Evolutionary conservation across 2,113 vertebrate species (phyloP).

Genomic region (Lamprotornis superbus): DNA sequence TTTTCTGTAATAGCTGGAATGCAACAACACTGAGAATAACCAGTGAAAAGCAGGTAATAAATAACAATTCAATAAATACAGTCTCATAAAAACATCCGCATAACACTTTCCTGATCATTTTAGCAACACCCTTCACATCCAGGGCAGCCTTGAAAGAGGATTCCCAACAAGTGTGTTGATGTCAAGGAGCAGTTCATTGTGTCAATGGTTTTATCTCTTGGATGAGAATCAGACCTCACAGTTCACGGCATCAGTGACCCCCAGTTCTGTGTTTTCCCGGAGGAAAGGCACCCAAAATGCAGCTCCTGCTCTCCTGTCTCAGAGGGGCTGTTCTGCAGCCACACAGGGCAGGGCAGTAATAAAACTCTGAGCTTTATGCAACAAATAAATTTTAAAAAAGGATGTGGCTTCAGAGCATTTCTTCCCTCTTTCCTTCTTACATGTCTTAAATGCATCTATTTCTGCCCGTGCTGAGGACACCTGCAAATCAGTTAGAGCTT

Average conservation of each 20-base stretch:
- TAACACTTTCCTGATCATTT: background rate
- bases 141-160: background rate
- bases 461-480: background rate
- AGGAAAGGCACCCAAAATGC: background rate
- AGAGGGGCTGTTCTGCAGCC: background rate
- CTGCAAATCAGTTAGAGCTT: background rate
- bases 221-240: background rate
- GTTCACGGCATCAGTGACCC: background rate
- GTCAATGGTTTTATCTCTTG: background rate
- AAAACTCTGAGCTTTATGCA: background rate
- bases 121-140: background rate
- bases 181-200: background rate
- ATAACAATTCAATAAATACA: background rate
- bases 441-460: background rate
- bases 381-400: background rate
- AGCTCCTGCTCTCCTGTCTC: background rate
- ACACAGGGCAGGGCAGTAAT: background rate
- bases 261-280: background rate
- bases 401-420: background rate
- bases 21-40: background rate
- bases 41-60: background rate
- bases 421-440: accelerated
- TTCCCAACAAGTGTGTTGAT: accelerated
- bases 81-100: background rate
- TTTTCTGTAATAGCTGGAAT: background rate